phyloP scores from a whole-genome alignment of 2,888 invertebrate species.

The Rapana venosa region DNA sequence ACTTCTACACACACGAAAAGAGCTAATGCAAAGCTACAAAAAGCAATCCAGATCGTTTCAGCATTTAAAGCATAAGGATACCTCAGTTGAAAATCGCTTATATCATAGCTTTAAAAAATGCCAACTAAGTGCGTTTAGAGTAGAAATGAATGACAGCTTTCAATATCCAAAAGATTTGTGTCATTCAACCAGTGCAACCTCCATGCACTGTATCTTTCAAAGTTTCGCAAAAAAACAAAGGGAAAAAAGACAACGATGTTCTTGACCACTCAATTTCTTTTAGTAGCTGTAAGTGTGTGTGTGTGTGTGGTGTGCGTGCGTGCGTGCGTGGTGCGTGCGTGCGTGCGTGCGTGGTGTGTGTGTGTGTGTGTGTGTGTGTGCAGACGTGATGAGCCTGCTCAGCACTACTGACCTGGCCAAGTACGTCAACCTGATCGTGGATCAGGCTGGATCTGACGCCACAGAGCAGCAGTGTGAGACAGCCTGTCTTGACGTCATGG shows the following conservation, averaged over 20 bases:
- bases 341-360: constrained; percentile 9
- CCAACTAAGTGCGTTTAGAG: no score
- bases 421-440: constrained; percentile 35
- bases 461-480: constrained; percentile 39
- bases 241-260: neutral
- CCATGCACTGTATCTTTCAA: neutral
- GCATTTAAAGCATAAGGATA: neutral
- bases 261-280: neutral
- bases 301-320: constrained; percentile 16
- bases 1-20: no score
- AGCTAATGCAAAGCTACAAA: no score
- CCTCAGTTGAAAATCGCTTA: no score
- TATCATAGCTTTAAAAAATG: no score
- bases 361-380: constrained; percentile 20
- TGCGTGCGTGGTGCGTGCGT: constrained; percentile 11
- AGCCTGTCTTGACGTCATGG: constrained; percentile 32
- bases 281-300: neutral
- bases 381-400: constrained; percentile 19
- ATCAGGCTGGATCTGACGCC: constrained; percentile 36
- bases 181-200: no score
- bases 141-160: no score
- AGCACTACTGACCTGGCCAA: constrained; percentile 28
- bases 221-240: neutral
- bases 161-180: no score
- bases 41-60: no score